phyloP scores from a whole-genome alignment of 2,888 invertebrate species.

The Heliothis peltigera region DNA sequence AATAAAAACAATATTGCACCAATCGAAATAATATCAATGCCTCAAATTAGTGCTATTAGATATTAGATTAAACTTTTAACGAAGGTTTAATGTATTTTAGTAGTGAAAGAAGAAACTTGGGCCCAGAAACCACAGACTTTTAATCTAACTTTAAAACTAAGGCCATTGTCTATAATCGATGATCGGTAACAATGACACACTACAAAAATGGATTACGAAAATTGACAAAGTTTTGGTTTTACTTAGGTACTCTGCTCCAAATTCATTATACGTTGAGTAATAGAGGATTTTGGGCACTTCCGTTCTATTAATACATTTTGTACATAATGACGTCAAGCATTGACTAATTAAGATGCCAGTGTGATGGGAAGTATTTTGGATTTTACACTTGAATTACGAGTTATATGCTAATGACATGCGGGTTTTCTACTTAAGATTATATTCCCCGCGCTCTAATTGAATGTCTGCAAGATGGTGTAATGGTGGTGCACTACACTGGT shows the following conservation, averaged over 20 bases:
- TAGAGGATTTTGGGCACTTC: slow-evolving; percentile 1
- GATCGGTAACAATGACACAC: not conserved
- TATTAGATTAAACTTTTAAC: too few species aligned
- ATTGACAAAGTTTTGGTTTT: not conserved
- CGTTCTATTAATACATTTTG: not conserved
- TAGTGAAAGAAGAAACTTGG: too few species aligned
- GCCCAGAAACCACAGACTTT: too few species aligned
- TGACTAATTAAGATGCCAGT: slow-evolving; percentile 31
- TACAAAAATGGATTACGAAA: not conserved
- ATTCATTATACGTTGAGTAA: not conserved
- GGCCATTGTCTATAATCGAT: not conserved
- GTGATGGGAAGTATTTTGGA: slow-evolving; percentile 18
- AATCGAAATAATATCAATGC: too few species aligned
- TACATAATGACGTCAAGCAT: not conserved
- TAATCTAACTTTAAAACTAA: too few species aligned
- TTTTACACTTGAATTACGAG: slow-evolving; percentile 15
- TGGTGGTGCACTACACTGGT: not conserved
- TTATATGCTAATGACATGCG: slow-evolving; percentile 28
- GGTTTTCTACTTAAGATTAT: slow-evolving; percentile 27
- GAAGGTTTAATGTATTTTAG: too few species aligned
- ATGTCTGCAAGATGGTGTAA: slow-evolving; percentile 4
- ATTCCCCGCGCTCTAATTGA: slow-evolving; percentile 20
- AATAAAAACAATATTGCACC: too few species aligned
- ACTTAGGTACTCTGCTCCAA: too few species aligned
- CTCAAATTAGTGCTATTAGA: too few species aligned